Evolutionary conservation across 2,113 vertebrate species (phyloP).

Genomic region (Cyanistes caeruleus): DNA sequence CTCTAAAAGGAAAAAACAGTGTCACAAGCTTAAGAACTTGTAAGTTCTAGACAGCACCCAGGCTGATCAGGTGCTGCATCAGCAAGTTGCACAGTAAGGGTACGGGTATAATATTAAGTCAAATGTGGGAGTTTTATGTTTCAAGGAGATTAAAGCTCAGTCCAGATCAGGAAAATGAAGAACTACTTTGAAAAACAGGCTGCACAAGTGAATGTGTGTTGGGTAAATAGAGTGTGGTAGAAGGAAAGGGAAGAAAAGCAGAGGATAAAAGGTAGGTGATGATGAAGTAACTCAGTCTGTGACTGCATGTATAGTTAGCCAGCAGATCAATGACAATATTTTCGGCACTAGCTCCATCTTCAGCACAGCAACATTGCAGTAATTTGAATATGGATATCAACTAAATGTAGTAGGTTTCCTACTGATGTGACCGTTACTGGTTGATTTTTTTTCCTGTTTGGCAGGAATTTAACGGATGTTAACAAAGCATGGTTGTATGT

Average conservation of each 20-base stretch:
- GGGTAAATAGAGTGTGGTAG: neutral
- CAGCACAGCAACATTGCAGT: neutral
- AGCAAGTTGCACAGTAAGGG: neutral
- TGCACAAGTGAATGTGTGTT: neutral
- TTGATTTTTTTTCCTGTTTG: neutral
- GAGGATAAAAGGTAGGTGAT: neutral
- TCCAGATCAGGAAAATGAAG: neutral
- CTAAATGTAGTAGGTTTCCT: neutral
- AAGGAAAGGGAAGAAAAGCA: neutral
- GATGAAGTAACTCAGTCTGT: neutral
- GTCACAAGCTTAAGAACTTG: neutral
- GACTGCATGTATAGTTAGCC: neutral
- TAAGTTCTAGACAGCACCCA: rapidly evolving
- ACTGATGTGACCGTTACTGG: neutral
- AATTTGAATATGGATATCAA: neutral
- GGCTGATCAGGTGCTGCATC: neutral
- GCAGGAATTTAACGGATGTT: neutral
- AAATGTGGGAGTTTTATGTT: neutral
- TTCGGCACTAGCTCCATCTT: neutral
- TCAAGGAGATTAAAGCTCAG: neutral
- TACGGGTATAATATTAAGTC: neutral
- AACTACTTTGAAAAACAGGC: neutral
- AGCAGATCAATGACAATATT: neutral
- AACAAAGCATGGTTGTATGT: neutral
- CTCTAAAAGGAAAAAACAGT: neutral